Conservation (phyloP, 1,140 invertebrate species). For the Mycetomoellerius zeteki region DNA sequence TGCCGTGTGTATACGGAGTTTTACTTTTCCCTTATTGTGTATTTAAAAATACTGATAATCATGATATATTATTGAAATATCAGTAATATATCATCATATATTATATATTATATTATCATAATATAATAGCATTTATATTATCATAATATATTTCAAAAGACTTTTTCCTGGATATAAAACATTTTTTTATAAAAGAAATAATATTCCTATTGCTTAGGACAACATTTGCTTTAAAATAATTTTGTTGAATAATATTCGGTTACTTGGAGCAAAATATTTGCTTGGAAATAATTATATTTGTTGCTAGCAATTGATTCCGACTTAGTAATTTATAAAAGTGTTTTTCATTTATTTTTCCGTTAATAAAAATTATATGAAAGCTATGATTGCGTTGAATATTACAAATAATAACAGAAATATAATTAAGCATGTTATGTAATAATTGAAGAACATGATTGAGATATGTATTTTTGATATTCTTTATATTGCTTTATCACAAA, state of each 20-base stretch:
- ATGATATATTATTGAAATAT: background rate
- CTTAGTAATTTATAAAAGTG: slow-evolving; percentile 1
- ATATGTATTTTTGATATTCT: background rate
- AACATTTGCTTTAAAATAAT: background rate
- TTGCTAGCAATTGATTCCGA: background rate
- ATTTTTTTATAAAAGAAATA: slow-evolving; percentile 7
- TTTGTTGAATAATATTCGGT: background rate
- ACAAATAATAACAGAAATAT: background rate
- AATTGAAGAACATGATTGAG: background rate
- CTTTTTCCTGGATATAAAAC: background rate
- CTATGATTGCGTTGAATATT: background rate
- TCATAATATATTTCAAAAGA: background rate
- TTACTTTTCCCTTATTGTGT: background rate
- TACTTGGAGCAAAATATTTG: background rate
- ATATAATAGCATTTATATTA: background rate
- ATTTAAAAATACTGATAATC: background rate
- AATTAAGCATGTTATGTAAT: slow-evolving; percentile 14
- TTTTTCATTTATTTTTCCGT: background rate
- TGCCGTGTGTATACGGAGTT: background rate
- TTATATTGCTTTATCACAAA: background rate
- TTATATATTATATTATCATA: background rate
- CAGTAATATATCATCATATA: too few relatives aligned
- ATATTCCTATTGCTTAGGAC: background rate
- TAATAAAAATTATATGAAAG: background rate
- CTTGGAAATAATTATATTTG: background rate